These are phyloP conservation scores for Oxytorus armatus DNA, from an alignment of 2,888 invertebrate species.

Conservation along the genomic window DNA sequence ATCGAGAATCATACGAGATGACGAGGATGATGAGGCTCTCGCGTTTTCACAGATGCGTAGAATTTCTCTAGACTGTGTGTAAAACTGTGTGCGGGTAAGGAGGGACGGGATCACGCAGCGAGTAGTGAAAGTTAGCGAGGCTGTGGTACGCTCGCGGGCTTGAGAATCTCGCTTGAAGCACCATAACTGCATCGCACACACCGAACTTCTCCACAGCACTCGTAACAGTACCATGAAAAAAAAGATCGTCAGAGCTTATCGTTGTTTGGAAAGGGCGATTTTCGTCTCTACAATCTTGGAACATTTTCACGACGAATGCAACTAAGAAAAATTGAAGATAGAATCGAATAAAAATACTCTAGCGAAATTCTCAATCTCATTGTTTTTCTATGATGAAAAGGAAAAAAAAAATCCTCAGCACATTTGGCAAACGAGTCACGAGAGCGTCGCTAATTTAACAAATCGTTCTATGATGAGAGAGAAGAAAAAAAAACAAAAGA, in stretches of 20 bases:
- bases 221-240: slow-evolving; percentile 7
- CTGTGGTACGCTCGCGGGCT: slow-evolving; percentile 52
- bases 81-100: slow-evolving; percentile 51
- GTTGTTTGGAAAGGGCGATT: slow-evolving; percentile 25
- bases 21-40: slow-evolving; percentile 56
- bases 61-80: slow-evolving; percentile 72
- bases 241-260: slow-evolving; percentile 4
- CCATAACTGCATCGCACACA: slow-evolving; percentile 40
- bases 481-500: not conserved
- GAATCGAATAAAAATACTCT: not conserved
- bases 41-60: slow-evolving; percentile 64
- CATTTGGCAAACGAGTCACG: slow-evolving; percentile 22
- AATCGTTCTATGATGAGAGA: not conserved
- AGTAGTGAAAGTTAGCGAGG: slow-evolving; percentile 77
- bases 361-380: not conserved
- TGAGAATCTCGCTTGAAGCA: slow-evolving; percentile 51
- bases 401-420: not conserved
- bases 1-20: slow-evolving; percentile 19
- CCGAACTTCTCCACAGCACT: slow-evolving; percentile 25
- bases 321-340: no score
- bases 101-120: slow-evolving; percentile 71
- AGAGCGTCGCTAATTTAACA: slow-evolving; percentile 33
- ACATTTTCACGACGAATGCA: slow-evolving; percentile 24
- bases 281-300: not conserved
- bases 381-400: not conserved